Conservation (phyloP, 2,797 vertebrate species). For the Acrossocheilus wenchowensis region DNA sequence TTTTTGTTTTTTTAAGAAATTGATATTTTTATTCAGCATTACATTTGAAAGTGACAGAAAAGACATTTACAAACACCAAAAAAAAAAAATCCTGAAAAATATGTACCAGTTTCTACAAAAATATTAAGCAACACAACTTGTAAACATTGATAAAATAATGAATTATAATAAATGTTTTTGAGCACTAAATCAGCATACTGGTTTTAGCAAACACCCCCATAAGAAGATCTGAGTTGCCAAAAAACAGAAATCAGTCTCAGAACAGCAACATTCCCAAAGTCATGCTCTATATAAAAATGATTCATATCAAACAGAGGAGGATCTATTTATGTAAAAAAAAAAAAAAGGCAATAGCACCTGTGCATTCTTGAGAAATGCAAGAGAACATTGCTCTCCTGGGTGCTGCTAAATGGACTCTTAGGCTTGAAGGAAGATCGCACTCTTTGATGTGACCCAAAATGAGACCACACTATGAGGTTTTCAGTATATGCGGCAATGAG, state of each 20-base stretch:
- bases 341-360: background rate
- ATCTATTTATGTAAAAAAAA: background rate
- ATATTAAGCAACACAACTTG: background rate
- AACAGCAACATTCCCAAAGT: background rate
- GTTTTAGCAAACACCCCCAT: background rate
- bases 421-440: background rate
- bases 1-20: background rate
- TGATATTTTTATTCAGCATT: background rate
- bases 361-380: background rate
- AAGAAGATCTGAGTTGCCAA: background rate
- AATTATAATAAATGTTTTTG: background rate
- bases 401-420: conserved; percentile 11
- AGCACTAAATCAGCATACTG: background rate
- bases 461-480: background rate
- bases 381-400: conserved; percentile 21
- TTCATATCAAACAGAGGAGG: background rate
- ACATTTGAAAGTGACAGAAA: background rate
- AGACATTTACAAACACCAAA: background rate
- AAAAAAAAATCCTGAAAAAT: background rate
- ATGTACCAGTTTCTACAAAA: background rate
- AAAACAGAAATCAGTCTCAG: background rate
- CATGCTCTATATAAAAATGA: background rate
- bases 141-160: background rate
- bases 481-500: background rate
- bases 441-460: conserved; percentile 22